Percentiles rank a stretch among this genome's conserved stretches.
Evolutionary conservation across 1,140 invertebrate species (phyloP).

Genomic region (Ridgeia piscesae): DNA sequence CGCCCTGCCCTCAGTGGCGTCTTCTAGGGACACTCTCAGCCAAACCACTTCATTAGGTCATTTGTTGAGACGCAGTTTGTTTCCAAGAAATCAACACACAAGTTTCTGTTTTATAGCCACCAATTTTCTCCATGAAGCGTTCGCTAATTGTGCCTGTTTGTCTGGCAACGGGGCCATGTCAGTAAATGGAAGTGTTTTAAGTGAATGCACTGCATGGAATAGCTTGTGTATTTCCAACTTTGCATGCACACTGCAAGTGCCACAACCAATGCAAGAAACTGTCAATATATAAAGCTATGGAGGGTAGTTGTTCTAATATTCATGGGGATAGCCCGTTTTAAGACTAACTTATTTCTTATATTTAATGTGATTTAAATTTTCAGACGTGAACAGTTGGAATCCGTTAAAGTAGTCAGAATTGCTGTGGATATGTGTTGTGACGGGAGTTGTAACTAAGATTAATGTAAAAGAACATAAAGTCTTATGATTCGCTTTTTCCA

Average conservation of each 20-base stretch:
- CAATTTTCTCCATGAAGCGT: not conserved
- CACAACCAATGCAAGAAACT: not conserved
- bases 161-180: not conserved
- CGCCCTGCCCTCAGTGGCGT: too few species aligned
- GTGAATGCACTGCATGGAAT: not conserved
- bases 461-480: not conserved
- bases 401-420: too few species aligned
- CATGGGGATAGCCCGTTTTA: not conserved
- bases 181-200: not conserved
- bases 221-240: not conserved
- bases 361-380: too few species aligned
- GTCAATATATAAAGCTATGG: not conserved
- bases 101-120: not conserved
- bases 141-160: not conserved
- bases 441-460: too few species aligned
- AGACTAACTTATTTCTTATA: too few species aligned
- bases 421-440: too few species aligned
- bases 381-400: too few species aligned
- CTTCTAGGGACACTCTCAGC: too few species aligned
- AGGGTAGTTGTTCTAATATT: not conserved
- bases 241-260: not conserved
- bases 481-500: constrained; percentile 41
- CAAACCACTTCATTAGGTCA: too few species aligned
- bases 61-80: not conserved
- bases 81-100: not conserved